Percentiles rank a stretch among this genome's conserved stretches.
Conservation (phyloP, 92 coral and sea anemone species). For the Siderastrea siderea region DNA sequence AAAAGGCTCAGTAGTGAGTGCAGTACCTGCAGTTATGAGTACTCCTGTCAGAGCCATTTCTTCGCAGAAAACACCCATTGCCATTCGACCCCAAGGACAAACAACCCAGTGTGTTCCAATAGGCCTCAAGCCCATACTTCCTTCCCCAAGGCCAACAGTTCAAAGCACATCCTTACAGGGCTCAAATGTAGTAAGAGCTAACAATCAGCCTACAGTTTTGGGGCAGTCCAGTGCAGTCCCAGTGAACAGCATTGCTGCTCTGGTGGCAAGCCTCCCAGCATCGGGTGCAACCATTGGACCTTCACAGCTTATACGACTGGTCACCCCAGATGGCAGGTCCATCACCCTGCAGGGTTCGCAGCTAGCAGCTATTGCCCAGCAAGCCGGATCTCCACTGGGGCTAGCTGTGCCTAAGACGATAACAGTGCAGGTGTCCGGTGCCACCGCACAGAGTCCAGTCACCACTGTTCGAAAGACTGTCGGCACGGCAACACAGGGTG, state of each 20-base stretch:
- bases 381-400: slow-evolving; percentile 45
- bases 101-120: slow-evolving; percentile 52
- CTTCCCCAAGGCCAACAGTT: slow-evolving; percentile 56
- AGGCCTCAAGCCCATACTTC: slow-evolving; percentile 55
- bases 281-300: slow-evolving; percentile 74
- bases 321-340: slow-evolving; percentile 82
- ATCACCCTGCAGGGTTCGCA: slow-evolving; percentile 85
- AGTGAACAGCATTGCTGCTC: slow-evolving; percentile 87
- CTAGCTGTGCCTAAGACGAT: slow-evolving; percentile 49
- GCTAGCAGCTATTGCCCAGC: slow-evolving; percentile 49
- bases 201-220: slow-evolving; percentile 44
- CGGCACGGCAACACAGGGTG: slow-evolving; percentile 67
- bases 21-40: neutral
- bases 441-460: slow-evolving; percentile 42
- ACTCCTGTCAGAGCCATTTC: slow-evolving; percentile 3
- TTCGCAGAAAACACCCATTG: slow-evolving; percentile 6
- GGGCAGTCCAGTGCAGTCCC: slow-evolving; percentile 66
- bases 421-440: slow-evolving; percentile 45
- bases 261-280: slow-evolving; percentile 88
- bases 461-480: slow-evolving; percentile 77
- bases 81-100: slow-evolving; percentile 23
- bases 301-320: slow-evolving; percentile 84
- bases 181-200: slow-evolving; percentile 66
- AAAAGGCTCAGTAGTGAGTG: slow-evolving; percentile 7
- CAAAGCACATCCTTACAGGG: slow-evolving; percentile 60